Conservation (phyloP, 2,797 vertebrate genomes). For the Phataginus tricuspis region DNA sequence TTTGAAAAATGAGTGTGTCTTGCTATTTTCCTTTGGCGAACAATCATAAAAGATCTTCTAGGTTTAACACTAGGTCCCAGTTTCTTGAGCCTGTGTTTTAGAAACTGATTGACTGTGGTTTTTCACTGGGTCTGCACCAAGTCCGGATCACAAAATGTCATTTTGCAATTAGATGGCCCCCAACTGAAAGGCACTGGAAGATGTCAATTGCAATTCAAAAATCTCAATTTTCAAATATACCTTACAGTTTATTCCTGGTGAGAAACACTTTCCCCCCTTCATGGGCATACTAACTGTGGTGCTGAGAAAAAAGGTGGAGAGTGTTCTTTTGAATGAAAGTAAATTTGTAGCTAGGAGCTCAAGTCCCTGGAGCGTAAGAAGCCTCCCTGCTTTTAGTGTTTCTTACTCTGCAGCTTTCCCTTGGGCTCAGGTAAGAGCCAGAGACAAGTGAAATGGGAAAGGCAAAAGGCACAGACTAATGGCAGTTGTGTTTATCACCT, state of each 20-base stretch:
- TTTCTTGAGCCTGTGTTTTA: slow-evolving; percentile 67
- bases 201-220: slow-evolving; percentile 69
- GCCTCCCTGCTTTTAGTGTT: slow-evolving; percentile 13
- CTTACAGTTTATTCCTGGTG: slow-evolving; percentile 55
- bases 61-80: slow-evolving; percentile 13
- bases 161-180: slow-evolving; percentile 68
- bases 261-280: slow-evolving; percentile 48
- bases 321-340: slow-evolving; percentile 75
- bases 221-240: slow-evolving; percentile 74
- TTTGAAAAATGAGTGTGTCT: slow-evolving; percentile 64
- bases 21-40: slow-evolving; percentile 49
- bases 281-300: slow-evolving; percentile 43
- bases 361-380: slow-evolving; percentile 53
- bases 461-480: slow-evolving; percentile 9
- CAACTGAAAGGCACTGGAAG: slow-evolving; percentile 39
- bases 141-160: slow-evolving; percentile 75
- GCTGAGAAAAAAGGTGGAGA: slow-evolving; percentile 43
- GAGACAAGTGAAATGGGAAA: slow-evolving; percentile 20
- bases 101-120: slow-evolving; percentile 63
- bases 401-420: neutral
- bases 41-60: slow-evolving; percentile 57
- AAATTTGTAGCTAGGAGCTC: slow-evolving; percentile 64
- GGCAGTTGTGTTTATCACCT: neutral
- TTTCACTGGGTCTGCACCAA: slow-evolving; percentile 25
- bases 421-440: neutral